Evolutionary conservation across 92 coral and sea anemone species (phyloP).

Genomic region (Porites cylindrica): DNA sequence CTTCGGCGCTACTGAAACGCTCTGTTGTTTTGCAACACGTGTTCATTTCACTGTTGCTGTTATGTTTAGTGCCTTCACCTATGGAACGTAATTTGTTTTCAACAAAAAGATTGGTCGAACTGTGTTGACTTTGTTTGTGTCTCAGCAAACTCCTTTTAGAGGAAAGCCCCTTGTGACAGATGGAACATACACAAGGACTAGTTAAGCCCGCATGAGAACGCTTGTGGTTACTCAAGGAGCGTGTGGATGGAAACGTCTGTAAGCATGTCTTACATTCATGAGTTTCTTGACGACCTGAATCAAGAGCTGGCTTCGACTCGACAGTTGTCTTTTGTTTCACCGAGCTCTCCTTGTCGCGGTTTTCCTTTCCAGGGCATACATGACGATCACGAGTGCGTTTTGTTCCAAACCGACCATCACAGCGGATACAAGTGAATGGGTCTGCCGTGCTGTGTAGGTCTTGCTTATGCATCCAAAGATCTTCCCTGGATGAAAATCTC

Average conservation of each 20-base stretch:
- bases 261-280: conserved; percentile 13
- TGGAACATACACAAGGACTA: background rate
- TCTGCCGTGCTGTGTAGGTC: background rate
- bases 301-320: background rate
- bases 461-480: conserved; percentile 1
- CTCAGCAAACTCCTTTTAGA: background rate
- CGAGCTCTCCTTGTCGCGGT: background rate
- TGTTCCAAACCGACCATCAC: conserved; percentile 4
- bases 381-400: background rate
- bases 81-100: background rate
- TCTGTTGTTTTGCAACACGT: background rate
- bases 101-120: background rate
- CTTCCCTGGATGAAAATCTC: conserved; percentile 1
- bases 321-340: background rate
- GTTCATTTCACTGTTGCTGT: background rate
- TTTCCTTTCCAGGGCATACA: background rate
- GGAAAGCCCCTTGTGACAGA: conserved; percentile 21
- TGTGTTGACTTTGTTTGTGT: conserved; percentile 18
- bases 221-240: conserved; percentile 15
- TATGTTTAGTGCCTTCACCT: background rate
- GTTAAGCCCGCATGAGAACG: conserved; percentile 11
- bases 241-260: conserved; percentile 17
- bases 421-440: background rate
- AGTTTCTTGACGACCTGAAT: background rate
- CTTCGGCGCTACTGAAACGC: background rate